Evolutionary conservation across 2,888 invertebrate species (phyloP), one percentile per base, ranked within the genome.

Genomic region (Anaspis maculata): DNA sequence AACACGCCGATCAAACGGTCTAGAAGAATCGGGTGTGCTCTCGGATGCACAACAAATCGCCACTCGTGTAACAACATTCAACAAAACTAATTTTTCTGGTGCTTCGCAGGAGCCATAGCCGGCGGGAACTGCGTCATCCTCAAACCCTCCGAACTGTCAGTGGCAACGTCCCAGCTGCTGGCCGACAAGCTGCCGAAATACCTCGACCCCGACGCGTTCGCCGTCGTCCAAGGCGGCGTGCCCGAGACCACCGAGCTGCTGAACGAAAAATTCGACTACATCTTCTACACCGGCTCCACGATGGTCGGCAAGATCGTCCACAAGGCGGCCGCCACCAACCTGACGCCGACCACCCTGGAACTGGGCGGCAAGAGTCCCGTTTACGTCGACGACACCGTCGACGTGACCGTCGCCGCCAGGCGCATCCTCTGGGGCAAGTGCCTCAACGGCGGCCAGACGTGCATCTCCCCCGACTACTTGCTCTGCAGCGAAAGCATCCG

Each of bases 361-460:
- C 65, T 86, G 27, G 85, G 85, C 21, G 75, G 75, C 3, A 74
- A 74, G 54, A 70, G 70, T 68, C 54, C 51, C 0, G 46, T 42
- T 26, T 92, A 87, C 61, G 73, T 97, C 35, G 95, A 95, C 64
- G 80, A 77, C 47, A 80, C 77, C 44, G 84, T 76, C 0, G 82
- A 97, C 61, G 64, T 96, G 21, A 70, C 73, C 6, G 69, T 87
- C 2, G 79, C 89, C 0, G 79, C 79, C 0, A 84, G 79, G 52
- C 75, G 98, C 16, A 71, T 98, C 12, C 64, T 94, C 7, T 98
- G 97, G 96, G 97, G 96, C 5, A 97, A 97, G 69, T 80, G 80
- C 51, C 74, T 87, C 34, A 97, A 97, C 66, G 73, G 72, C 5
- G 96, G 97, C 0, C 96, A 97, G 68, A 95, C 91, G 0, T 97